These are phyloP conservation scores for Drosophila suboccidentalis DNA, from an alignment of 2,888 invertebrate genomes.

Conservation along the genomic window DNA sequence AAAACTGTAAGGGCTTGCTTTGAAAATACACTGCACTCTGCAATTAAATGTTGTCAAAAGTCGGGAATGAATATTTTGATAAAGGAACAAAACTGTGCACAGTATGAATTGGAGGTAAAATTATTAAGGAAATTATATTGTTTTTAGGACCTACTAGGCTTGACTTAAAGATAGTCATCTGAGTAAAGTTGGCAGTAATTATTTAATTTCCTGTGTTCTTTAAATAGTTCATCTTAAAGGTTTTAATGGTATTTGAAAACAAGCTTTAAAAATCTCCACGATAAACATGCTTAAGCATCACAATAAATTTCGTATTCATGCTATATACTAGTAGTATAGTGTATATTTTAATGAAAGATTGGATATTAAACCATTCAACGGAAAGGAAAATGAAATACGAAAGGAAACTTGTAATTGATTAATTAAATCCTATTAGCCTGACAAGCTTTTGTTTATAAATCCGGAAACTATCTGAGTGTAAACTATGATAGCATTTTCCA, in stretches of 20 bases:
- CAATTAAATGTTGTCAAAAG: too few relatives aligned
- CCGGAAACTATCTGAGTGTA: slow-evolving; percentile 28
- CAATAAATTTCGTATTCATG: slow-evolving; percentile 2
- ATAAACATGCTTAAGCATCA: slow-evolving; percentile 36
- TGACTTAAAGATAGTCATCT: too few relatives aligned
- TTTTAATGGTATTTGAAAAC: not conserved
- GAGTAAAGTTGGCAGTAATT: not conserved
- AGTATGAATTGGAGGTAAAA: too few relatives aligned
- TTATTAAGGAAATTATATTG: too few relatives aligned
- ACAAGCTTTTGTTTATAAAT: slow-evolving; percentile 34
- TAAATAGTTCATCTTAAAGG: not conserved
- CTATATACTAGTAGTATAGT: not conserved
- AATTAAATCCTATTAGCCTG: slow-evolving; percentile 44
- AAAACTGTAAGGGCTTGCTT: too few relatives aligned
- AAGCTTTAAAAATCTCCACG: not conserved
- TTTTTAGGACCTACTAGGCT: too few relatives aligned
- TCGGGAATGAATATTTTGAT: too few relatives aligned
- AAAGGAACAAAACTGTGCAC: too few relatives aligned
- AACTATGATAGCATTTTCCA: slow-evolving; percentile 31
- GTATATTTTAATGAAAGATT: slow-evolving; percentile 20
- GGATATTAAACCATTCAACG: slow-evolving; percentile 44
- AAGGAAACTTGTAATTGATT: slow-evolving; percentile 33
- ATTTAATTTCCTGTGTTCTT: not conserved
- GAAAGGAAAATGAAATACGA: slow-evolving; percentile 42
- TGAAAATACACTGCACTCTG: too few relatives aligned